Evolutionary conservation across 2,797 vertebrate genomes (phyloP).

Genomic region (Pseudomugil tenellus): DNA sequence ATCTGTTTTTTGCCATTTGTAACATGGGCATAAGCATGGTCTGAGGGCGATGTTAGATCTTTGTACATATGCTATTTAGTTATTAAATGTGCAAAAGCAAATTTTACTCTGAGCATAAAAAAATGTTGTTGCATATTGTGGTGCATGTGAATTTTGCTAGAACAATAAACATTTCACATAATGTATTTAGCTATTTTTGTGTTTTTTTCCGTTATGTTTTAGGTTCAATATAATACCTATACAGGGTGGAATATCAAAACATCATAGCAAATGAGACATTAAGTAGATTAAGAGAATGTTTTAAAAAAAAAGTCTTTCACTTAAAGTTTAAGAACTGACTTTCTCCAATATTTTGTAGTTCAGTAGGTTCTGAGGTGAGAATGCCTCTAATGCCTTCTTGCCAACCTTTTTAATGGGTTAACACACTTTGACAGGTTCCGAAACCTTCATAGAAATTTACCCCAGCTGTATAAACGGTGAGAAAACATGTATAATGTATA

Average conservation of each 20-base stretch:
- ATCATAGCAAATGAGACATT: neutral
- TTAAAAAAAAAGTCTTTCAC: neutral
- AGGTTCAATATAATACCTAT: neutral
- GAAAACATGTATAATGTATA: constrained; percentile 45
- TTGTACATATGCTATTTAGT: too few relatives aligned
- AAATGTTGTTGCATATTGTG: too few relatives aligned
- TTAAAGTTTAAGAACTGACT: neutral
- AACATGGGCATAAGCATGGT: neutral
- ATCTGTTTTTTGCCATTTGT: neutral
- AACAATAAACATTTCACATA: too few relatives aligned
- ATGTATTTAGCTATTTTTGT: neutral
- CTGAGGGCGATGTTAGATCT: too few relatives aligned
- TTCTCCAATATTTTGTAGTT: neutral
- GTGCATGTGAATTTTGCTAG: too few relatives aligned
- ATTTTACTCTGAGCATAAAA: neutral
- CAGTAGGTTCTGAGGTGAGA: neutral
- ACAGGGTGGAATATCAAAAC: neutral
- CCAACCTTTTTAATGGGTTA: constrained; percentile 32
- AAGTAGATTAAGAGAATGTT: neutral
- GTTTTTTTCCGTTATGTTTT: neutral
- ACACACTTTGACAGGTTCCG: constrained; percentile 44
- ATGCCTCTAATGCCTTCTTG: constrained; percentile 13
- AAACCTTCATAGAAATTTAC: constrained; percentile 45
- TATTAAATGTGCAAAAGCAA: neutral
- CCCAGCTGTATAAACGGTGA: constrained; percentile 47